Base-by-base conservation (phyloP, 1,140 invertebrate genomes). In the Meloidogyne exigua region DNA sequence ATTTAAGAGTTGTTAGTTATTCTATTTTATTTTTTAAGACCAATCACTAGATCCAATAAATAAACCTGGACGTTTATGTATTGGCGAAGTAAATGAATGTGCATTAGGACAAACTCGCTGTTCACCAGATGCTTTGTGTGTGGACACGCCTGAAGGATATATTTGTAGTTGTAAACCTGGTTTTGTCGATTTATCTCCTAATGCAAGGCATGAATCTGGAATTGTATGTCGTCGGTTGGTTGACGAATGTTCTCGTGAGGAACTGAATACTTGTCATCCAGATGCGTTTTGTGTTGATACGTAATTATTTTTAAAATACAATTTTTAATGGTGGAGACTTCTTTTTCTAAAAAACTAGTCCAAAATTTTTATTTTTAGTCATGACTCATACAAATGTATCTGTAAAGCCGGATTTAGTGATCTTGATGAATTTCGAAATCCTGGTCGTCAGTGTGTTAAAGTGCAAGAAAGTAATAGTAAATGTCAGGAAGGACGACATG, bases 161-260 rank as follows among this genome's bases (percentile, higher is more conserved):
- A 81, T 85, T 4, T 89, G 89, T 79, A 69, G 82, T 23, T 89
- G 89, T 79, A 87, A 88, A 63, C 76, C 81, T 65, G 89, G 88
- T 21, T 89, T 72, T 80, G 80, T 87, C 39, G 85, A 87, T 72
- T 87, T 83, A 65, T 88, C 85, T 7, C 81, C 84, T 21, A 87
- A 88, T 73, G 85, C 86, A 10, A 78, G 79, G 13, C 76, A 77
- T 25, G 74, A 80, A 39, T 76, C 82, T 11, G 85, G 85, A 36
- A 66, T 88, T 65, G 77, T 87, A 2, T 87, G 85, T 76, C 81
- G 81, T 28, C 71, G 82, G 36, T 62, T 83, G 25, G 78, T 88
- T 25, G 83, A 87, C 67, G 85, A 87, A 71, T 87, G 85, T 72
- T 70, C 76, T 15, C 28, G 68, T 32, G 15, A 39, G 63, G 76